A percentile compares a stretch with the other conserved stretches of the same genome.
phyloP scores from a whole-genome alignment of 2,888 invertebrate species.

The Erebia epiphron region DNA sequence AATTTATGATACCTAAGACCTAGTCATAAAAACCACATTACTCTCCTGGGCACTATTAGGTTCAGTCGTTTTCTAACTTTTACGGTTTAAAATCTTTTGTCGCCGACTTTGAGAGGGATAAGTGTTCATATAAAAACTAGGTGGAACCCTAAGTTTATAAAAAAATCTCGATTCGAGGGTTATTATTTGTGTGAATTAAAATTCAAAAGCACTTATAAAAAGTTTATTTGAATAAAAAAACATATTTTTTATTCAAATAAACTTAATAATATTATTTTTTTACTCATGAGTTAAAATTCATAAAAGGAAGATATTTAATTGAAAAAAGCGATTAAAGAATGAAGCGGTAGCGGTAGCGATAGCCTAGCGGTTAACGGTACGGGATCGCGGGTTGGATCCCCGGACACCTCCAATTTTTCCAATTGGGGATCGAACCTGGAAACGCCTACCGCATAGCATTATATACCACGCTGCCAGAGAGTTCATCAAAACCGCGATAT shows the following conservation, averaged over 20 bases:
- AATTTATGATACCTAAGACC: background rate
- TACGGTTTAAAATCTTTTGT: conserved; percentile 1
- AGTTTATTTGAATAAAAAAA: too few relatives aligned
- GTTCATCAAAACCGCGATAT: background rate
- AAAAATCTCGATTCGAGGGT: background rate
- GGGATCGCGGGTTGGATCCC: too few relatives aligned
- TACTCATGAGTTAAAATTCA: too few relatives aligned
- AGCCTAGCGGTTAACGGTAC: too few relatives aligned
- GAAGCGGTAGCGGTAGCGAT: too few relatives aligned
- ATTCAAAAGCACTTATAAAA: too few relatives aligned
- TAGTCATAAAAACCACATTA: conserved; percentile 11
- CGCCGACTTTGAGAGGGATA: background rate
- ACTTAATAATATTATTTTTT: too few relatives aligned
- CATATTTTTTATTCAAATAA: too few relatives aligned
- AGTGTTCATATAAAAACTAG: background rate
- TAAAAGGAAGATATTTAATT: too few relatives aligned
- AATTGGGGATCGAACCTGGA: background rate
- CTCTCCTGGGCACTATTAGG: conserved; percentile 4
- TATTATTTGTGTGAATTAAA: too few relatives aligned
- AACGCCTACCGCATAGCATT: background rate
- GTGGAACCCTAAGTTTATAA: background rate
- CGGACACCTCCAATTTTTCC: background rate
- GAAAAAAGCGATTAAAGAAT: too few relatives aligned
- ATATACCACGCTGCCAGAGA: background rate
- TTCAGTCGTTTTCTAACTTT: conserved; percentile 5